Base-by-base conservation (phyloP, 2,113 vertebrate species). In the Calypte anna region DNA sequence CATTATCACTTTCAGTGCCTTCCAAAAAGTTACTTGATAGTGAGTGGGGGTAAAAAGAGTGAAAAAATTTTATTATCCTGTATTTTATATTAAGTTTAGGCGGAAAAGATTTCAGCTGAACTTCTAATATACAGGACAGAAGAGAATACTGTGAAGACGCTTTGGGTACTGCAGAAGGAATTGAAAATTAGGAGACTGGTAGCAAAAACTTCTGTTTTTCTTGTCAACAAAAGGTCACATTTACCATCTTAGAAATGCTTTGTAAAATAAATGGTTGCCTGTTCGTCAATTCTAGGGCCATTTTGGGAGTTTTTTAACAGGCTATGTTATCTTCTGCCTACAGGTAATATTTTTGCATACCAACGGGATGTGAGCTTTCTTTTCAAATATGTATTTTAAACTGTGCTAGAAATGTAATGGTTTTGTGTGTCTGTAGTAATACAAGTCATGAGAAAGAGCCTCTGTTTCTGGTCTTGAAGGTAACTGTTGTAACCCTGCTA, bases 1-100 rank as follows among this genome's bases (percentile, higher is more conserved):
- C 86, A 92, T 95, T 91, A 87, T 61, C 13, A 21, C 9, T 76
- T 74, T 40, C 67, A 79, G n/a, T 70, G 20, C 43, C 18, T 93
- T 94, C 90, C 88, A 89, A 16, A 67, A 89, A 85, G 46, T 74
- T 87, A 87, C 30, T 90, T 82, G 78, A 89, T 84, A 91, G 78
- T 38, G 70, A 43, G 27, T 7, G 17, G 30, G 31, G 25, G 46
- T 11, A 5, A 8, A 59, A 27, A 69, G 20, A 63, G 28, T 48
- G 57, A 70, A 44, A 43, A 28, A 20, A 28, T 92, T 89, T 80
- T 88, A 43, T 78, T 0, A 0, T 21, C 44, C 91, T 96, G 96
- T 68, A 61, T 72, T 93, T 96, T 86, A 83, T 84, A 96, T 92
- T 69, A 94, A 36, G 21, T 55, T 83, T 36, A 67, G 48, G 46